Conservation (phyloP, 2,797 vertebrate species). For the Lagocephalus sceleratus region DNA sequence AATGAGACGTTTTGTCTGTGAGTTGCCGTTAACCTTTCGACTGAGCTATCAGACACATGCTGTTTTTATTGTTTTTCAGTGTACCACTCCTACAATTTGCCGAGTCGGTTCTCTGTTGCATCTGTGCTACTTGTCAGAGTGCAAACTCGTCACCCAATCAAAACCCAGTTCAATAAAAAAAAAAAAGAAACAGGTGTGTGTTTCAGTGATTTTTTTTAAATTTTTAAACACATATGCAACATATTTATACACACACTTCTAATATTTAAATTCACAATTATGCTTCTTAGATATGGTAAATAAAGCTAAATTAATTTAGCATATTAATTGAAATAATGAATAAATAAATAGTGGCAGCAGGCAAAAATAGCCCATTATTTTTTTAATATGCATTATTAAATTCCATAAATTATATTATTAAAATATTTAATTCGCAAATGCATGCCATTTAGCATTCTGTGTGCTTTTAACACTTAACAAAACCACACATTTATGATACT, state of each 20-base stretch:
- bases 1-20: constrained; percentile 96
- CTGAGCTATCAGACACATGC: constrained; percentile 88
- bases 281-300: no score
- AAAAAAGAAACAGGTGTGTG: constrained; percentile 75
- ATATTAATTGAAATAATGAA: no score
- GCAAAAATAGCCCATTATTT: no score
- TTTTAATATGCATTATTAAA: no score
- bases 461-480: no score
- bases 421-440: neutral
- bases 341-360: no score
- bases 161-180: constrained; percentile 78
- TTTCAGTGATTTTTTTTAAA: constrained; percentile 54
- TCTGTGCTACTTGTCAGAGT: constrained; percentile 69
- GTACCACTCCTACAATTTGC: constrained; percentile 73
- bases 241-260: neutral
- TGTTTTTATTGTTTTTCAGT: constrained; percentile 74
- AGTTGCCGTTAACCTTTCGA: constrained; percentile 87
- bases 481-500: no score
- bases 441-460: no score
- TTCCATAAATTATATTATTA: neutral
- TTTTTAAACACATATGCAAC: neutral
- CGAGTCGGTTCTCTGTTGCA: constrained; percentile 72
- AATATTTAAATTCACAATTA: neutral
- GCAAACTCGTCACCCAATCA: constrained; percentile 75
- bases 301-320: no score